Evolutionary conservation across 2,797 vertebrate genomes (phyloP), one percentile per base, ranked within the genome.

Genomic region (Gephyroberyx darwinii): DNA sequence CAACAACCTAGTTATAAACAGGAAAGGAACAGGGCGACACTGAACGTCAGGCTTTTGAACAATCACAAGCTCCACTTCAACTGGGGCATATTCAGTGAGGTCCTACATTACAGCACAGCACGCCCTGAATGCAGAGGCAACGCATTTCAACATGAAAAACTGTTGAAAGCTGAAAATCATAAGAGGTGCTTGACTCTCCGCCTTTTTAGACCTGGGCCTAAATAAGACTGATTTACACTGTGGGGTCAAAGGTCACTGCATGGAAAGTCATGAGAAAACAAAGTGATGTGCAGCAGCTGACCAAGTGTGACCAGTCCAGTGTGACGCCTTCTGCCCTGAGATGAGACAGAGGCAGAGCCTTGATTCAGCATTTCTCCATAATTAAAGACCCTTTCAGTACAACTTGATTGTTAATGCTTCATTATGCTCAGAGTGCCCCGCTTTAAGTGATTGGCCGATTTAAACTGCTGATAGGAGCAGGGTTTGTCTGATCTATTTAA

Each of bases 381-480:
- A 94, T 94, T 92, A 93, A 93, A 92, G 83, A 86, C 84, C 82
- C 77, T 82, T 82, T 83, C 82, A 69, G 85, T 84, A 84, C 80
- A 90, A 89, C 85, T 87, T 83, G 81, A 92, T 90, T 90, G 89
- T 93, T 92, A 91, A 93, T 92, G 90, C 88, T 92, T 94, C 89
- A 91, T 93, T 93, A 91, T 92, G 89, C 88, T 89, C 84, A 55
- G 81, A 90, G 91, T 80, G 83, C 82, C 65, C 82, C 2, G 85
- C 87, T 93, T 94, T 94, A 94, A 95, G 93, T 93, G 92, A 94
- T 94, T 94, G 92, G 91, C 84, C 56, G 53, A 91, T 92, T 89
- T 84, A 94, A 94, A 94, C 84, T 94, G 94, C 94, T 94, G 94
- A 95, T 93, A 90, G 81, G 90, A 86, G 92, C 92, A 92, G 82